Conservation (phyloP, 2,888 invertebrate species). For the Chouioia cunea region DNA sequence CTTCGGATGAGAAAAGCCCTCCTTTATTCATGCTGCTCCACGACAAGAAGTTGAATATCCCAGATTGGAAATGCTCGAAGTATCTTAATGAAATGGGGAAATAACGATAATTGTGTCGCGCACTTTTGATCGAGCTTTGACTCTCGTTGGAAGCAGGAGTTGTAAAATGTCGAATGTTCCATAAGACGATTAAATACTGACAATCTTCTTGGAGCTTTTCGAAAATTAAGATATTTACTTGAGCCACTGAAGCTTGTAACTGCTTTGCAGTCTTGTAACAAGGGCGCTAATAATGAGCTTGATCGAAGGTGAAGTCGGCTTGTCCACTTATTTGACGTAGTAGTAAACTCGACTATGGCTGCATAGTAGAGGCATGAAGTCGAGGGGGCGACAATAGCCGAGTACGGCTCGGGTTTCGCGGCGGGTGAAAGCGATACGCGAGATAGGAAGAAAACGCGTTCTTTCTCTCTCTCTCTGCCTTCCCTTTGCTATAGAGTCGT, state of each 20-base stretch:
- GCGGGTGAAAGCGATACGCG: conserved; percentile 59
- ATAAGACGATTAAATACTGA: conserved; percentile 36
- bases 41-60: conserved; percentile 38
- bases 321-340: background rate
- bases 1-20: conserved; percentile 35
- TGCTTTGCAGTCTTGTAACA: conserved; percentile 1
- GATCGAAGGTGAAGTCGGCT: background rate
- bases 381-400: conserved; percentile 44
- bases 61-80: conserved; percentile 43
- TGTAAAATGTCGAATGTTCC: conserved; percentile 42
- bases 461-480: conserved; percentile 48
- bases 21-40: conserved; percentile 32
- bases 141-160: conserved; percentile 27
- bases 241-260: background rate
- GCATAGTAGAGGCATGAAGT: background rate
- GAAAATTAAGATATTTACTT: conserved; percentile 33
- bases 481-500: conserved; percentile 47
- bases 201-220: conserved; percentile 29
- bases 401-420: conserved; percentile 48
- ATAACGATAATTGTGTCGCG: conserved; percentile 42
- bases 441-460: conserved; percentile 45
- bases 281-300: background rate
- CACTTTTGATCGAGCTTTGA: conserved; percentile 39
- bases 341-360: background rate
- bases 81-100: conserved; percentile 46